Evolutionary conservation across 2,797 vertebrate genomes (phyloP).

Genomic region (Jordanella pulchra): DNA sequence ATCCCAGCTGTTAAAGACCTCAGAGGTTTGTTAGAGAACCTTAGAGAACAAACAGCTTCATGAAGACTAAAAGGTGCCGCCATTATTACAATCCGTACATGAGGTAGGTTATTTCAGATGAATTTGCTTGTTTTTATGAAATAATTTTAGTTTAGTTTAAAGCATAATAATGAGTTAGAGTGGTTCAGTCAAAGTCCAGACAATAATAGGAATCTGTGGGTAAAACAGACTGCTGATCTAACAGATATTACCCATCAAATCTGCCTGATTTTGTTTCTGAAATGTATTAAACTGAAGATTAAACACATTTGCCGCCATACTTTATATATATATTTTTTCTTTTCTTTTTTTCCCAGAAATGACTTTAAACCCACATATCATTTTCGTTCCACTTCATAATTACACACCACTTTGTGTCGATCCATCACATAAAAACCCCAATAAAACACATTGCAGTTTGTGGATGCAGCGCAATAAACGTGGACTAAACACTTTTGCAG

Average conservation of each 20-base stretch:
- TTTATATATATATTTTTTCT: neutral
- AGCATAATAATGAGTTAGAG: neutral
- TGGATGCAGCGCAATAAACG: neutral
- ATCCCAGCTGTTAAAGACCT: too few relatives aligned
- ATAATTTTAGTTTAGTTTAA: neutral
- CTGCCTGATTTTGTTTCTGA: too few relatives aligned
- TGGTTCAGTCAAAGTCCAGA: slow-evolving; percentile 2
- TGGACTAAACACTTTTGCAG: neutral
- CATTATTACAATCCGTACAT: too few relatives aligned
- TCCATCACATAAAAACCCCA: neutral
- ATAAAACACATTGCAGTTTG: neutral
- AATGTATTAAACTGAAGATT: neutral
- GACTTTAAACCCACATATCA: neutral
- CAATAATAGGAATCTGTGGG: neutral
- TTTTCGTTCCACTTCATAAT: neutral
- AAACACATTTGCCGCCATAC: neutral
- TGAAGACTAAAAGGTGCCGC: too few relatives aligned
- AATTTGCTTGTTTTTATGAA: too few relatives aligned
- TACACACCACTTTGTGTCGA: neutral
- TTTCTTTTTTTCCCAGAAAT: neutral
- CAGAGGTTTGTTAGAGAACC: too few relatives aligned
- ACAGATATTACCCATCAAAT: too few relatives aligned
- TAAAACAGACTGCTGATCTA: neutral
- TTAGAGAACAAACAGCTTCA: too few relatives aligned
- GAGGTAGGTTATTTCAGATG: too few relatives aligned